Evolutionary conservation across 2,888 invertebrate genomes (phyloP), one percentile per base, ranked within the genome.

Genomic region (Harpagoxenus sublaevis): DNA sequence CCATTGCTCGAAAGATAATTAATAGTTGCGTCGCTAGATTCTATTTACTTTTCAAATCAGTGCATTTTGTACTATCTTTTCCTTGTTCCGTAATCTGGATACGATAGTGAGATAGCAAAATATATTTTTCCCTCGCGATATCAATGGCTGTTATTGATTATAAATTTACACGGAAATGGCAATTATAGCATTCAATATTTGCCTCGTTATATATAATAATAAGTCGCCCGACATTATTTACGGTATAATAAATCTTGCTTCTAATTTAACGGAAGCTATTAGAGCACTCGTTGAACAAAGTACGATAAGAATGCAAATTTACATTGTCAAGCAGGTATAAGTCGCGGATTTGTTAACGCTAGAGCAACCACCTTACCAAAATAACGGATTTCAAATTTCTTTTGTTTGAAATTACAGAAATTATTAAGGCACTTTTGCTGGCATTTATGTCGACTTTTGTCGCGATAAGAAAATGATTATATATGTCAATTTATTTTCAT

Each of bases 61-160:
- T 42, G 28, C 3, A 31, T 35, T 55, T 66, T 63, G n/a, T 42
- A n/a, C 8, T 65, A 66, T 66, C 31, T 45, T 78, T 78, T 55
- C 71, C 31, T 70, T 70, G 5, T 55, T 78, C 1, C 48, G 15
- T 42, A 39, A 77, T 78, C 71, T 78, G 3, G 39, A 39, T 77
- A 39, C 0, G 68, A 78, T 78, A 78, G 31, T 42, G n/a, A 68
- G 42, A 78, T 78, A 55, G 12, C 23, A 28, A 53, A 74, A 53
- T 45, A 55, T 53, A 42, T 28, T 55, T 78, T 78, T 78, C 3
- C 15, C 3, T 3, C 18, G 18, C 12, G 31, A 0, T 55, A 68
- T 70, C 39, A 71, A 31, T 55, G 12, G 15, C 4, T 78, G 42
- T 57, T 45, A 45, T 68, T 31, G 42, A 55, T 51, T 51, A 6